Evolutionary conservation across 2,888 invertebrate genomes (phyloP).

Genomic region (Labia minor): DNA sequence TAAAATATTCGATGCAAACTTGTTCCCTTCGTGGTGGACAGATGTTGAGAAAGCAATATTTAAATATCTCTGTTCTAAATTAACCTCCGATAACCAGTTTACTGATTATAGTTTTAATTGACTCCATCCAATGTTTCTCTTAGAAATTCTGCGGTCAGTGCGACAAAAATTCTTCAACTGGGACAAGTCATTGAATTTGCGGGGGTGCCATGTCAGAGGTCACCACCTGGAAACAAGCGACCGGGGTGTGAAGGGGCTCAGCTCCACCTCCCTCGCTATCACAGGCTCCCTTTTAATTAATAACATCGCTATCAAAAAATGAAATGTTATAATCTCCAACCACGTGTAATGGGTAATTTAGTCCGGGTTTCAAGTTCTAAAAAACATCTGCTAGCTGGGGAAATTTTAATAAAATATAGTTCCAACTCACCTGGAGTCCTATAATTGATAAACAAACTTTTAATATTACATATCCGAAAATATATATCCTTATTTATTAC

Average conservation of each 20-base stretch:
- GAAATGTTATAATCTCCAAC: constrained; percentile 13
- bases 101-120: background rate
- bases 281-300: constrained; percentile 7
- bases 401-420: constrained; percentile 13
- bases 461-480: constrained; percentile 13
- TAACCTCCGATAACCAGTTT: background rate
- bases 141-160: too few species aligned
- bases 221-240: background rate
- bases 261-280: background rate
- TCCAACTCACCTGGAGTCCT: constrained; percentile 5
- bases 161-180: too few species aligned
- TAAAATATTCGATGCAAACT: background rate
- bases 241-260: background rate
- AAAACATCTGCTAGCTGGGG: constrained; percentile 7
- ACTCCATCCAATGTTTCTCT: background rate
- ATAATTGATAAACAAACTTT: constrained; percentile 13
- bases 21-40: background rate
- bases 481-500: constrained; percentile 13
- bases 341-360: constrained; percentile 8
- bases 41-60: background rate
- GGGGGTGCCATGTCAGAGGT: background rate
- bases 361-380: constrained; percentile 6
- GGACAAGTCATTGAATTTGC: too few species aligned
- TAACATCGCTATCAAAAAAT: constrained; percentile 8
- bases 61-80: background rate